Evolutionary conservation across 2,113 vertebrate genomes (phyloP).

Genomic region (Malurus alboscapulatus): DNA sequence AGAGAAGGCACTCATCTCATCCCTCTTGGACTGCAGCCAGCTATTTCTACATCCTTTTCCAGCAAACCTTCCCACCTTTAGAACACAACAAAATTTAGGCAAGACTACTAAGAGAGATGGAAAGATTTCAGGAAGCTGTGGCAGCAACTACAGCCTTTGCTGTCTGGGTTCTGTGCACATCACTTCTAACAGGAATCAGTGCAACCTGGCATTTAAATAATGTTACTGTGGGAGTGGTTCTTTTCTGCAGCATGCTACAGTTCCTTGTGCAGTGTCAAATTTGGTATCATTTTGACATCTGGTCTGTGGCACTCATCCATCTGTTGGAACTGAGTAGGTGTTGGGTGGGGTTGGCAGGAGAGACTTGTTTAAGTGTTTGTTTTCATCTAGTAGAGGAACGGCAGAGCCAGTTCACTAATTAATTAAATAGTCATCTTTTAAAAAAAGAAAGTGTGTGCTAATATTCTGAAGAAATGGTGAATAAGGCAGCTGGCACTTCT

Average conservation of each 20-base stretch:
- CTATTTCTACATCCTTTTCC: not conserved
- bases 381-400: slow-evolving; percentile 8
- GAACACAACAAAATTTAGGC: not conserved
- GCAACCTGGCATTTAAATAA: not conserved
- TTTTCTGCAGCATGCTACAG: not conserved
- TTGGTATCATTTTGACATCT: slow-evolving; percentile 35
- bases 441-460: not conserved
- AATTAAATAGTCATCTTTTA: not conserved
- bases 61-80: not conserved
- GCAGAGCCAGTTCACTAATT: not conserved
- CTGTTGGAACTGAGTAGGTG: slow-evolving; percentile 46
- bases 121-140: not conserved
- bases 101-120: not conserved
- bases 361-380: slow-evolving; percentile 37
- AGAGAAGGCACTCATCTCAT: not conserved
- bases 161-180: not conserved
- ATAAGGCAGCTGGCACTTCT: not conserved
- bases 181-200: not conserved
- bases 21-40: not conserved
- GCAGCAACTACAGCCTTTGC: not conserved
- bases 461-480: not conserved
- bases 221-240: not conserved
- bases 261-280: slow-evolving; percentile 9
- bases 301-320: slow-evolving; percentile 41
- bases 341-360: slow-evolving; percentile 39